These are phyloP conservation scores for Mormyrus iriodes DNA, from an alignment of 2,113 vertebrate species.

Conservation along the genomic window DNA sequence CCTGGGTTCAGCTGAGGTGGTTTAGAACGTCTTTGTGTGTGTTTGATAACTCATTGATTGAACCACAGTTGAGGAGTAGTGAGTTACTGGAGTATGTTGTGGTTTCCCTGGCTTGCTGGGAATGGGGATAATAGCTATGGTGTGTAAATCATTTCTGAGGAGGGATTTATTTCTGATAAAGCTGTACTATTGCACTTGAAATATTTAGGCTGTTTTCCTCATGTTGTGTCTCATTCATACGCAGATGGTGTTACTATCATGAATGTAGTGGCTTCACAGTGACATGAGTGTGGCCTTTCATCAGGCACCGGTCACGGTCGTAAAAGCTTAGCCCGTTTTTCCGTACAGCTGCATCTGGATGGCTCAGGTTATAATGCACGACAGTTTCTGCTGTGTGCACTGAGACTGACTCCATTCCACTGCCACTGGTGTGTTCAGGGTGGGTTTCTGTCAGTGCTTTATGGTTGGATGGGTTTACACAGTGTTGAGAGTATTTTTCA, in stretches of 20 bases:
- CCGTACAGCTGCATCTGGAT: not conserved
- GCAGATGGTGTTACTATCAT: not conserved
- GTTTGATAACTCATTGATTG: not conserved
- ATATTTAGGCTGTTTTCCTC: not conserved
- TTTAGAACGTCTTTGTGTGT: not conserved
- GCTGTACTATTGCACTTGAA: not conserved
- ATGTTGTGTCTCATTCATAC: not conserved
- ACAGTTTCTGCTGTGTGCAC: not conserved
- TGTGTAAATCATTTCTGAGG: not conserved
- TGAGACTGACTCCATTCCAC: not conserved
- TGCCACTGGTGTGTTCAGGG: not conserved
- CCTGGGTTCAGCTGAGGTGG: not conserved
- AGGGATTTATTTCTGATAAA: not conserved
- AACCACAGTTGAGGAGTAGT: not conserved
- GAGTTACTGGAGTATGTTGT: not conserved
- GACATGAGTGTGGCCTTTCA: not conserved
- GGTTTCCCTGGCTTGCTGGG: not conserved
- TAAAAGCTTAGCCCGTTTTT: not conserved
- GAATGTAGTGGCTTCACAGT: not conserved
- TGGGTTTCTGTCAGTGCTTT: not conserved
- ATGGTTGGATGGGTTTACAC: not conserved
- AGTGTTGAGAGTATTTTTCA: not conserved
- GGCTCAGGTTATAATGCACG: not conserved
- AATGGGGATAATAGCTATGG: not conserved
- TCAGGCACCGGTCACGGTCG: not conserved